Evolutionary conservation across 2,797 vertebrate species (phyloP), one percentile per base, ranked within the genome.

Genomic region (Taeniopygia guttata): DNA sequence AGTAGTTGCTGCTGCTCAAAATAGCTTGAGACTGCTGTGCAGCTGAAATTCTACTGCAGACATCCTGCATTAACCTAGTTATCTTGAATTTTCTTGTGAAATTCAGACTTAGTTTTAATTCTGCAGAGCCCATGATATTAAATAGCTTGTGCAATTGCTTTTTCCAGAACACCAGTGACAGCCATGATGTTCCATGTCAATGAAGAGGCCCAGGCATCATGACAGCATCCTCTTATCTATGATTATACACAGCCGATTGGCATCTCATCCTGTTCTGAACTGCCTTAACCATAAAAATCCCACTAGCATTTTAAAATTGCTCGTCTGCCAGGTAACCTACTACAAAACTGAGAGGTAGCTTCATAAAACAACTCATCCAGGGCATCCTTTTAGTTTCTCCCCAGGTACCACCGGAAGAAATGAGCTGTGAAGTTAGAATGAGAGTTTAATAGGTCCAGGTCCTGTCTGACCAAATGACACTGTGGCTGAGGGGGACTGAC

Each of bases 11-110:
- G 15, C 60, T 90, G 80, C 94, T 90, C 56, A 90, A 67, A 94
- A 93, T 94, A 94, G 85, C 60, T 93, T 58, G 49, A 88, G 68
- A 74, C 72, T 58, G 90, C 91, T 91, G 91, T 76, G 85, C 94
- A 82, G 64, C 64, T 86, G 83, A 84, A 93, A 84, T 84, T 81
- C 74, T 88, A 23, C 79, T 84, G 63, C 85, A 95, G 87, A 84
- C 70, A 79, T 69, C 42, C 74, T 87, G 70, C 80, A 67, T 95
- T 90, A 94, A 77, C 55, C 83, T 63, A 89, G 67, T 94, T 96
- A 87, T 32, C 70, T 84, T 56, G 34, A 60, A 70, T 94, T 90
- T 93, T 87, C 62, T 27, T 5, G 5, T 76, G 76, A 82, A 93
- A 91, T 86, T 84, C 62, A 46, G 55, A 9, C 29, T 89, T 88